A percentile compares a stretch with the other conserved stretches of the same genome.
These are phyloP conservation scores for Drosophila jambulina DNA, from an alignment of 1,140 invertebrate species.

Conservation along the genomic window DNA sequence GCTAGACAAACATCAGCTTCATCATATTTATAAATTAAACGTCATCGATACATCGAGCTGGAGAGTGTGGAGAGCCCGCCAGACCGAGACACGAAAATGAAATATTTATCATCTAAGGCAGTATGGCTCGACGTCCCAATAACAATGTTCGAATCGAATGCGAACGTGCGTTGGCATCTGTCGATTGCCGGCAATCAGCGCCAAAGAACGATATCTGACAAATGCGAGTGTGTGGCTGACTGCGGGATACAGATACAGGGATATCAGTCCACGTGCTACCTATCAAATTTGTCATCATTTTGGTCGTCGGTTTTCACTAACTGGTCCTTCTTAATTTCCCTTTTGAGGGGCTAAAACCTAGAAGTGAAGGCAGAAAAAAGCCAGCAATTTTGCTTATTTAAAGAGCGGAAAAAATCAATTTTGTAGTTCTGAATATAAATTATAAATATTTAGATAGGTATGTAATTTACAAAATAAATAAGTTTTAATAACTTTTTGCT, in stretches of 20 bases:
- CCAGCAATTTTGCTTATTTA: constrained; percentile 22
- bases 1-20: constrained; percentile 61
- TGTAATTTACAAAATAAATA: not conserved
- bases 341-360: constrained; percentile 3
- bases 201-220: constrained; percentile 53
- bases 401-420: not conserved
- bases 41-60: constrained; percentile 63
- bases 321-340: constrained; percentile 8
- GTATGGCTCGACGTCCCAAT: constrained; percentile 40
- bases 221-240: constrained; percentile 43
- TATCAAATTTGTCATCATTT: constrained; percentile 73
- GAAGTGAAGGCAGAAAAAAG: constrained; percentile 20
- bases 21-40: constrained; percentile 80
- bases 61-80: constrained; percentile 31
- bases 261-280: constrained; percentile 18
- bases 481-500: not conserved
- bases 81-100: constrained; percentile 62
- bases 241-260: constrained; percentile 3
- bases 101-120: constrained; percentile 74
- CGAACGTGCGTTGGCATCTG: constrained; percentile 71
- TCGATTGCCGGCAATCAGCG: constrained; percentile 75
- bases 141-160: constrained; percentile 41
- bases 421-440: not conserved
- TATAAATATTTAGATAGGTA: not conserved
- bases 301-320: constrained; percentile 26